Evolutionary conservation across 2,113 vertebrate species (phyloP).

Genomic region (Embiotoca jacksoni): DNA sequence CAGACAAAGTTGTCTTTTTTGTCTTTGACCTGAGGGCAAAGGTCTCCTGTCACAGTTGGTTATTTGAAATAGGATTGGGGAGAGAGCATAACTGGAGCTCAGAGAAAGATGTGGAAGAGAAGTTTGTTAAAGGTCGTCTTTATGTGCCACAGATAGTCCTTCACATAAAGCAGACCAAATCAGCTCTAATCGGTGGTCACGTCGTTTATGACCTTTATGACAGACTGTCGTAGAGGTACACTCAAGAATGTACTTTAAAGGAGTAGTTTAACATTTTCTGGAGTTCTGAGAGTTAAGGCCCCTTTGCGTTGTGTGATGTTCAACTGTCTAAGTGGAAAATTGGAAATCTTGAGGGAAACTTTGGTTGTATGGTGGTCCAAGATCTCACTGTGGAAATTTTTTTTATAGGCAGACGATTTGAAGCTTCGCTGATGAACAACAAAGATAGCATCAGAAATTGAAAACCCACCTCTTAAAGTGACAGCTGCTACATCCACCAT

Average conservation of each 20-base stretch:
- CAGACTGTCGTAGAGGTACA: too few relatives aligned
- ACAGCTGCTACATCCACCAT: background rate
- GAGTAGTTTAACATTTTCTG: too few relatives aligned
- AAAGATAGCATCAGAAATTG: too few relatives aligned
- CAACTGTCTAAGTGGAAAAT: background rate
- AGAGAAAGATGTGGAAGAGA: background rate
- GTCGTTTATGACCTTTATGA: too few relatives aligned
- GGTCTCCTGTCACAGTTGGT: background rate
- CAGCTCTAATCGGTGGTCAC: background rate
- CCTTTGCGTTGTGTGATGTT: background rate
- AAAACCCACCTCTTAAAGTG: background rate
- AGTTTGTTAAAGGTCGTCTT: background rate
- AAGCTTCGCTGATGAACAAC: too few relatives aligned
- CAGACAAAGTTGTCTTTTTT: conserved; percentile 6
- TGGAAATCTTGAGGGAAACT: background rate
- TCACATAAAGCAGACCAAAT: background rate
- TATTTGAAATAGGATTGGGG: background rate
- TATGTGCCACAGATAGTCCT: background rate
- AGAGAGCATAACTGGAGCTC: background rate
- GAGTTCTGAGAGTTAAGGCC: background rate
- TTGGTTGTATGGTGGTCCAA: background rate
- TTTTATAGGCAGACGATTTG: background rate
- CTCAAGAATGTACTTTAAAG: too few relatives aligned
- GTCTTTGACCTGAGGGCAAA: conserved; percentile 4
- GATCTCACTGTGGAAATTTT: background rate